Evolutionary conservation across 2,113 vertebrate species (phyloP).

Genomic region (Laterallus jamaicensis): DNA sequence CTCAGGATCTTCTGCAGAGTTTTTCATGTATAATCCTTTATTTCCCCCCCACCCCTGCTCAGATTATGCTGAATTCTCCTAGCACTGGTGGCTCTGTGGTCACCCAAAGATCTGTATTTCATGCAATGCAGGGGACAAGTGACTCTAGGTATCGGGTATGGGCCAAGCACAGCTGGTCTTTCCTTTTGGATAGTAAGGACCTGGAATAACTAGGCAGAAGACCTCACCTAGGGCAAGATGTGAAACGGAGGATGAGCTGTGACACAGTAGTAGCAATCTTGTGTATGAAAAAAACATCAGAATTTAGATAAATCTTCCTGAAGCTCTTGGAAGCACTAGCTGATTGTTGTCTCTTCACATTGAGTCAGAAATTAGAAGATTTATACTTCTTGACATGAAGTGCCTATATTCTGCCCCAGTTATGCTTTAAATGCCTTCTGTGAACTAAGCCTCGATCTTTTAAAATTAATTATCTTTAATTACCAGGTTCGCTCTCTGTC

Average conservation of each 20-base stretch:
- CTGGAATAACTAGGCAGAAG: not conserved
- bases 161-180: not conserved
- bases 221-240: not conserved
- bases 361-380: not conserved
- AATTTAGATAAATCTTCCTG: not conserved
- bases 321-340: not conserved
- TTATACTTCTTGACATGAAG: not conserved
- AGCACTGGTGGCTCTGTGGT: not conserved
- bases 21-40: not conserved
- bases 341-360: not conserved
- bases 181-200: not conserved
- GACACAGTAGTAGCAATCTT: rapidly evolving
- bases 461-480: slow-evolving; percentile 59
- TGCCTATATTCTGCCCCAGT: not conserved
- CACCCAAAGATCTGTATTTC: not conserved
- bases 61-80: not conserved
- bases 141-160: not conserved
- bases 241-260: not conserved
- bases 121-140: not conserved
- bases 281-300: not conserved
- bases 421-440: not conserved
- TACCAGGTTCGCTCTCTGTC: slow-evolving; percentile 1
- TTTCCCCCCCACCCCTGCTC: no score
- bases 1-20: not conserved
- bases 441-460: not conserved